A percentile compares a stretch with the other conserved stretches of the same genome.
phyloP scores from a whole-genome alignment of 2,113 vertebrate species.

The Callithrix jacchus region DNA sequence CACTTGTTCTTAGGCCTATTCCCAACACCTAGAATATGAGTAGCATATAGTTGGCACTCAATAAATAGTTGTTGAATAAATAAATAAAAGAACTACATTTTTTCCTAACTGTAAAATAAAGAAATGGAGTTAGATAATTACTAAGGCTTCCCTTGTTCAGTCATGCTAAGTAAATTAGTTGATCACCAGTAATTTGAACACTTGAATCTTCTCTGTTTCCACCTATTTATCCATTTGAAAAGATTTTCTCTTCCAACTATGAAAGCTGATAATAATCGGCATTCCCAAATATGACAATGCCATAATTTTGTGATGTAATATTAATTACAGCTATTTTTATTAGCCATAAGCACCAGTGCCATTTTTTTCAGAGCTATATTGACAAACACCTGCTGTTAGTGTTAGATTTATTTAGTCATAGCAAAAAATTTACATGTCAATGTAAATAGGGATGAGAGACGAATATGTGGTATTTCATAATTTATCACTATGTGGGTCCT shows the following conservation, averaged over 20 bases:
- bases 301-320: neutral
- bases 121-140: neutral
- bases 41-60: neutral
- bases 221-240: neutral
- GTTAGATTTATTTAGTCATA: slow-evolving; percentile 28
- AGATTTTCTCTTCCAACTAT: slow-evolving; percentile 17
- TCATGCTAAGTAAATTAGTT: neutral
- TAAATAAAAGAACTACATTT: neutral
- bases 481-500: neutral
- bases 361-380: slow-evolving; percentile 20
- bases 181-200: neutral
- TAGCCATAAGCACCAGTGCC: neutral
- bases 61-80: slow-evolving; percentile 13
- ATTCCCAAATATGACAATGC: neutral
- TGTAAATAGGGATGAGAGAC: slow-evolving; percentile 28
- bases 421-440: neutral
- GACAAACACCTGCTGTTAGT: slow-evolving; percentile 1
- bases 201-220: neutral
- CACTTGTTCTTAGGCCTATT: neutral
- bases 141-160: neutral
- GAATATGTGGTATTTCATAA: neutral
- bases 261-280: neutral
- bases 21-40: neutral
- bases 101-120: neutral
- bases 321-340: slow-evolving; percentile 42